Percentiles rank a stretch among this genome's conserved stretches.
These are phyloP conservation scores for Patiria miniata DNA, from an alignment of 35 echinoderm and acorn worm genomes.

Conservation along the genomic window DNA sequence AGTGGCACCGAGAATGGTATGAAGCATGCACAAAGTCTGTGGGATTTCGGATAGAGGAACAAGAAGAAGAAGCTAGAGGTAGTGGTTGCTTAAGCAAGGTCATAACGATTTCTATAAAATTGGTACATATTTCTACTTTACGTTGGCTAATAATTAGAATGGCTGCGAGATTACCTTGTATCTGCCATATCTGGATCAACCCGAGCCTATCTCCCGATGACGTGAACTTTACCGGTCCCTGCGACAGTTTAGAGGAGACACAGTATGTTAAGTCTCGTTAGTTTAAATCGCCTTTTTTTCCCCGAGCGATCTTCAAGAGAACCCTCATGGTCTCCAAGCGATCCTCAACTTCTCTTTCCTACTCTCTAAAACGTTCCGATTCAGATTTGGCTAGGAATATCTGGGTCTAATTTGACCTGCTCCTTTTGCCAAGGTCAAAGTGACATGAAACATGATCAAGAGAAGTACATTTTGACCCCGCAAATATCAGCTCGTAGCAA, in stretches of 20 bases:
- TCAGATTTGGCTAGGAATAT: too few relatives aligned
- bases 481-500: too few relatives aligned
- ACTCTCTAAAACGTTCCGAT: too few relatives aligned
- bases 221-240: conserved; percentile 53
- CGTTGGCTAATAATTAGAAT: background rate
- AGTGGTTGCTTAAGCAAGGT: background rate
- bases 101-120: background rate
- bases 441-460: too few relatives aligned
- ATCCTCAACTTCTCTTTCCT: too few relatives aligned
- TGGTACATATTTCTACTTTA: background rate
- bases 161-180: conserved; percentile 24
- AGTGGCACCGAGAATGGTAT: background rate
- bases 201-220: conserved; percentile 35
- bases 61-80: background rate
- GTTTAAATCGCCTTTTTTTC: too few relatives aligned
- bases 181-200: conserved; percentile 24
- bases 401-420: too few relatives aligned
- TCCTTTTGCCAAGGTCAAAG: too few relatives aligned
- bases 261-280: too few relatives aligned
- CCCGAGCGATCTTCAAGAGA: too few relatives aligned
- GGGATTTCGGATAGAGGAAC: background rate
- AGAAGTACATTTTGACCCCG: too few relatives aligned
- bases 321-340: too few relatives aligned
- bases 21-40: background rate
- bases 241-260: background rate